Conservation (phyloP, 2,888 invertebrate genomes). For the Oegoconia quadripuncta region DNA sequence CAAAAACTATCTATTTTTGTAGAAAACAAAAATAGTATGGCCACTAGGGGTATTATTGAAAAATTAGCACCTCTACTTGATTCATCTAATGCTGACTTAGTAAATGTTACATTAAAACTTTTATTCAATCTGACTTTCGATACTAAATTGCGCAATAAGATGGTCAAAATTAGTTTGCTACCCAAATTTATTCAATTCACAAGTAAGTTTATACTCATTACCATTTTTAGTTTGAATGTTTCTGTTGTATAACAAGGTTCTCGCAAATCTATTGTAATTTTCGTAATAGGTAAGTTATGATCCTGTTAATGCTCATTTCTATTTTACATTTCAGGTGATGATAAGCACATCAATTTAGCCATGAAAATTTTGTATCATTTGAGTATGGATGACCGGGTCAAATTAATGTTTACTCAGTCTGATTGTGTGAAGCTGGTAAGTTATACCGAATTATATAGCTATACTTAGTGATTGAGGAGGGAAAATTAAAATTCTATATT, state of each 20-base stretch:
- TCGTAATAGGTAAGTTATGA: too few relatives aligned
- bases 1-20: conserved; percentile 96
- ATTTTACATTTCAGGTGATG: conserved; percentile 79
- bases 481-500: not conserved
- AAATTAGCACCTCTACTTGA: conserved; percentile 90
- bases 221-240: too few relatives aligned
- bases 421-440: conserved; percentile 93
- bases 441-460: too few relatives aligned
- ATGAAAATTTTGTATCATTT: conserved; percentile 94
- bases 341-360: conserved; percentile 87
- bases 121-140: conserved; percentile 98
- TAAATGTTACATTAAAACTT: conserved; percentile 91
- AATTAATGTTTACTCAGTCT: conserved; percentile 94
- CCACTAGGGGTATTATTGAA: conserved; percentile 87
- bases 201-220: too few relatives aligned
- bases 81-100: conserved; percentile 82
- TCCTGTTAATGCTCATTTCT: not conserved
- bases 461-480: too few relatives aligned
- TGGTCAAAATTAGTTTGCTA: conserved; percentile 93
- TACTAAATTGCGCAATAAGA: conserved; percentile 89
- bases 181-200: conserved; percentile 94
- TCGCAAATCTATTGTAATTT: too few relatives aligned
- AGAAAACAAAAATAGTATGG: conserved; percentile 97
- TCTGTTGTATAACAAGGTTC: not conserved
- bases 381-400: conserved; percentile 96